Conservation (phyloP, 2,888 invertebrate species). For the Acanthoscelides obtectus region DNA sequence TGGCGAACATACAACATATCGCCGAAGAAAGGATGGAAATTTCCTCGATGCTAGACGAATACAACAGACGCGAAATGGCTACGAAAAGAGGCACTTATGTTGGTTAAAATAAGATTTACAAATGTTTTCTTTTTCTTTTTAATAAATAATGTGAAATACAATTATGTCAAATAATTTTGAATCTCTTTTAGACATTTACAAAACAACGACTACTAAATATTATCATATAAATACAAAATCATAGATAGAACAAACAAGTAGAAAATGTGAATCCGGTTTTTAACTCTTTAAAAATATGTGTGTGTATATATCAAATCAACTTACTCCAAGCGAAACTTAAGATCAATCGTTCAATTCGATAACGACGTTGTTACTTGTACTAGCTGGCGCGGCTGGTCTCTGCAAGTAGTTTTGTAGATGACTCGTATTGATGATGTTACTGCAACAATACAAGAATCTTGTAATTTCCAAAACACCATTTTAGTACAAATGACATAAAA, state of each 20-base stretch:
- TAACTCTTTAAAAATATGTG: neutral
- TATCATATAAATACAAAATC: neutral
- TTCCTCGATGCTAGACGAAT: constrained; percentile 46
- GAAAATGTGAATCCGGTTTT: neutral
- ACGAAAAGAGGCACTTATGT: constrained; percentile 12
- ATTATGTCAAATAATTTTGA: neutral
- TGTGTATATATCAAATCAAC: neutral
- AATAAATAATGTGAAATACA: neutral
- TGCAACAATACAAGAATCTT: neutral
- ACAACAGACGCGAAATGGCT: constrained; percentile 26
- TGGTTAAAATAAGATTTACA: neutral
- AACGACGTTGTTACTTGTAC: neutral
- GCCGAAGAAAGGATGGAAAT: constrained; percentile 51
- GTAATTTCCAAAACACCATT: too few relatives aligned
- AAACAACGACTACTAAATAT: neutral
- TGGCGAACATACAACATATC: constrained; percentile 48
- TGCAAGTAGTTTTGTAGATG: neutral
- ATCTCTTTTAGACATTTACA: neutral
- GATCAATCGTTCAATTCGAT: neutral
- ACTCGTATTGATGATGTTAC: neutral
- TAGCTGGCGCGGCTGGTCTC: neutral
- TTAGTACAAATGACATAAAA: too few relatives aligned
- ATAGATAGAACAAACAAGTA: neutral
- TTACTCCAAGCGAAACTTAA: neutral
- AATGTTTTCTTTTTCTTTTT: neutral